phyloP scores from a whole-genome alignment of 2,797 vertebrate genomes.

The Tiaroga cobitis region DNA sequence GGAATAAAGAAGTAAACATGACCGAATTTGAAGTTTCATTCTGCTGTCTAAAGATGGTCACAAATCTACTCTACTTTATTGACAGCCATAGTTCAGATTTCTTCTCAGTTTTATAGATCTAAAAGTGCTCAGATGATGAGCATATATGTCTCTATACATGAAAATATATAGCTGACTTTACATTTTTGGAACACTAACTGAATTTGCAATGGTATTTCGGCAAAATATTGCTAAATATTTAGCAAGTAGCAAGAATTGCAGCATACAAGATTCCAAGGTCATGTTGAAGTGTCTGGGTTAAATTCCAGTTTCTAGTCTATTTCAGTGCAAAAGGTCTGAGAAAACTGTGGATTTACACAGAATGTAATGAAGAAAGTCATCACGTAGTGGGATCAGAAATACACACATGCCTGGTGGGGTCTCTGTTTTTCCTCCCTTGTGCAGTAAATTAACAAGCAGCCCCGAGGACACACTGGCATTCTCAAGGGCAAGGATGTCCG shows the following conservation, averaged over 20 bases:
- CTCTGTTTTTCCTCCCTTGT: constrained; percentile 5
- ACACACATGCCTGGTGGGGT: constrained; percentile 11
- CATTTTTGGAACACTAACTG: neutral
- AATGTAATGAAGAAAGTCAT: constrained; percentile 3
- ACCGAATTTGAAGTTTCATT: neutral
- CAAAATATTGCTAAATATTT: neutral
- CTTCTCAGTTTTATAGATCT: neutral
- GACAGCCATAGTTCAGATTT: neutral
- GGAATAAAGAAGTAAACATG: neutral
- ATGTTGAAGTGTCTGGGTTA: too few relatives aligned
- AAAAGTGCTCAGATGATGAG: neutral
- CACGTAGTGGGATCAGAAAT: constrained; percentile 1
- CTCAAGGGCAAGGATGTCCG: constrained; percentile 26
- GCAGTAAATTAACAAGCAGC: constrained; percentile 29
- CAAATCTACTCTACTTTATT: neutral
- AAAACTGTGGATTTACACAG: neutral
- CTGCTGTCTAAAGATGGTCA: neutral
- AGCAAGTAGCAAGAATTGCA: neutral
- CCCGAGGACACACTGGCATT: constrained; percentile 17
- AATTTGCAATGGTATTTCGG: neutral
- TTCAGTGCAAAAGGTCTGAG: neutral
- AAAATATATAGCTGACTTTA: neutral
- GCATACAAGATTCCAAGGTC: neutral
- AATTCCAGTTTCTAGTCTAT: neutral
- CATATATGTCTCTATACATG: neutral